Evolutionary conservation across 1,140 invertebrate species (phyloP), one percentile per base, ranked within the genome.

Genomic region (Proctacanthus coquilletti): DNA sequence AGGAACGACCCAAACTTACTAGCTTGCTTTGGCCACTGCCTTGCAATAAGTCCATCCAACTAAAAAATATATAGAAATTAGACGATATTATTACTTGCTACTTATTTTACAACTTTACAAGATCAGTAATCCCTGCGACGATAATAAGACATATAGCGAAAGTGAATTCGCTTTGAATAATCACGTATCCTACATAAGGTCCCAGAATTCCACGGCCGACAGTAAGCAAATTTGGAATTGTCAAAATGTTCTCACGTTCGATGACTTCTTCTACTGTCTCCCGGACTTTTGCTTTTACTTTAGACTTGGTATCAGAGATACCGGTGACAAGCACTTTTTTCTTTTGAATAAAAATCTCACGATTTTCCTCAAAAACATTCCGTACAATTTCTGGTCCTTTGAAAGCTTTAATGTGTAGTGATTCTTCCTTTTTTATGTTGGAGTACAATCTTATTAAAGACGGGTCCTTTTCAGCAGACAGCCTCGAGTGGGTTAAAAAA

Each of bases 31-130:
- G 76, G 72, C 74, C 87, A 95, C 36, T 78, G 84, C 36, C 94
- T 72, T 9, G 94, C 93, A 53, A 97, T 95, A 73, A 82, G 94
- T 18, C 94, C 94, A 74, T 98, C 94, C 30, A 91, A 52, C 85
- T 89, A 63, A 40, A 62, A 71, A 25, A 0, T 32, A 32, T 44
- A 19, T n/a, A n/a, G n/a, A n/a, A n/a, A n/a, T n/a, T n/a, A 10
- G 1, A 18, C 10, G n/a, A 30, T 21, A 34, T 8, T 44, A 38
- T 33, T 11, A n/a, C 25, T n/a, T n/a, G n/a, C n/a, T n/a, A n/a
- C n/a, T n/a, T n/a, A n/a, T n/a, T n/a, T n/a, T n/a, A n/a, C 13
- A 23, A 34, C 51, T 65, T 70, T 70, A 89, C 84, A 64, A 89
- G 60, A 66, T 93, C 87, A 31, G 85, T 84, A 2, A 88, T 48